These are phyloP conservation scores for Oxystoma pomonae DNA, from an alignment of 2,888 invertebrate species.

Conservation along the genomic window DNA sequence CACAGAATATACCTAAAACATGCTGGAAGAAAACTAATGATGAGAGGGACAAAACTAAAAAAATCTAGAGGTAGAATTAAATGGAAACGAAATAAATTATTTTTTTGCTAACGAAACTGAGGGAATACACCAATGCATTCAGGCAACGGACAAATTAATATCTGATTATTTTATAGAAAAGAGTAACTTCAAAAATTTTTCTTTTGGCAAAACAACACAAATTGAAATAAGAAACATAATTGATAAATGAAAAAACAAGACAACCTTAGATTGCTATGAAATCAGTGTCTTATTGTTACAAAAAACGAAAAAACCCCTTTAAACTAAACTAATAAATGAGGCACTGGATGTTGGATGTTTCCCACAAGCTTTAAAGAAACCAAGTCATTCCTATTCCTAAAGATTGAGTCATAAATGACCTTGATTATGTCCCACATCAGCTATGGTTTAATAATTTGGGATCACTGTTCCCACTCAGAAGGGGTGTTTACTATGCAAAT, in stretches of 20 bases:
- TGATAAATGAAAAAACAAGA: neutral
- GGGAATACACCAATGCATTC: neutral
- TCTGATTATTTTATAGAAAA: too few relatives aligned
- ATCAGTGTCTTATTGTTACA: neutral
- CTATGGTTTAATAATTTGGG: too few relatives aligned
- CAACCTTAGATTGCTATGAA: neutral
- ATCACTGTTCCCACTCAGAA: too few relatives aligned
- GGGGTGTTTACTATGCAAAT: too few relatives aligned
- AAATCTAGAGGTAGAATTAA: neutral
- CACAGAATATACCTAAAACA: neutral
- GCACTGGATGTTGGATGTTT: neutral
- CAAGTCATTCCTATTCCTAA: neutral
- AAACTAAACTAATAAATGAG: neutral
- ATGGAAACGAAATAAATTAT: neutral
- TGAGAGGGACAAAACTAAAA: neutral
- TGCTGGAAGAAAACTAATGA: neutral
- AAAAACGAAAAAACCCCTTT: neutral
- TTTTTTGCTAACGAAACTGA: neutral
- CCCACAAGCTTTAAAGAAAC: neutral
- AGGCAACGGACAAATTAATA: neutral
- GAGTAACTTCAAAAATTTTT: neutral
- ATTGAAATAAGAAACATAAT: neutral
- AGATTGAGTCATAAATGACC: neutral
- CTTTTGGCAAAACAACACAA: neutral
- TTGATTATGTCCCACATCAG: too few relatives aligned